phyloP scores from a whole-genome alignment of 2,888 invertebrate species.

The Rhynchonema sp. region DNA sequence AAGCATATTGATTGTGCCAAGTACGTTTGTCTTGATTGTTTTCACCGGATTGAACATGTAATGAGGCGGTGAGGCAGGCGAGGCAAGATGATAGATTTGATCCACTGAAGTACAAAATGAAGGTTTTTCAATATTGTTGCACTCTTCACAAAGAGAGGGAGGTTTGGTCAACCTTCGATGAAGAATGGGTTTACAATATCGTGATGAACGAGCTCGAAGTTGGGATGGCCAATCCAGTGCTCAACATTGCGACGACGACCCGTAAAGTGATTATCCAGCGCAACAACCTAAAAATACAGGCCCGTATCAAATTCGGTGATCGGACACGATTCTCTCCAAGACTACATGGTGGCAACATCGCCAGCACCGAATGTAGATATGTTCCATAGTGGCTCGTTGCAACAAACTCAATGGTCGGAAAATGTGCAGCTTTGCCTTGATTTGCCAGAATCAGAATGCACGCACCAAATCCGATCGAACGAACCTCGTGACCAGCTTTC shows the following conservation, averaged over 20 bases:
- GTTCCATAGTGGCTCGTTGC: no score
- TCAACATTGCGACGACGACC: slow-evolving; percentile 89
- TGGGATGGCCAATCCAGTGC: slow-evolving; percentile 96
- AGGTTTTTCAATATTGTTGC: no score
- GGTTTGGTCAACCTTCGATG: slow-evolving; percentile 56
- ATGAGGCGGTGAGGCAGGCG: slow-evolving; percentile 95
- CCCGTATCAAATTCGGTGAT: no score
- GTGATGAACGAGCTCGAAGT: slow-evolving; percentile 94
- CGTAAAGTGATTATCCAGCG: slow-evolving; percentile 93
- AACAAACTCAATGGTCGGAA: no score
- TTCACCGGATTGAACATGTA: slow-evolving; percentile 99
- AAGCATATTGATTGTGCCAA: slow-evolving; percentile 46
- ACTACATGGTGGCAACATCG: no score
- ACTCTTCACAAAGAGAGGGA: no score
- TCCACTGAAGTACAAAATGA: no score
- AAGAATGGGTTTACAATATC: slow-evolving; percentile 93
- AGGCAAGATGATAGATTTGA: slow-evolving; percentile 90
- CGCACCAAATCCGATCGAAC: background rate
- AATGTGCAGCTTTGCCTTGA: no score
- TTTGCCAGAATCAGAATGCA: no score
- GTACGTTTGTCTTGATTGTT: slow-evolving; percentile 93
- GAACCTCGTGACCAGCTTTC: slow-evolving; percentile 27
- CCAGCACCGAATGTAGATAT: no score
- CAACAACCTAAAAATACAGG: slow-evolving; percentile 89
- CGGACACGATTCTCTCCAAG: background rate